Conservation (phyloP, 2,797 vertebrate genomes). For the Poecilia picta region DNA sequence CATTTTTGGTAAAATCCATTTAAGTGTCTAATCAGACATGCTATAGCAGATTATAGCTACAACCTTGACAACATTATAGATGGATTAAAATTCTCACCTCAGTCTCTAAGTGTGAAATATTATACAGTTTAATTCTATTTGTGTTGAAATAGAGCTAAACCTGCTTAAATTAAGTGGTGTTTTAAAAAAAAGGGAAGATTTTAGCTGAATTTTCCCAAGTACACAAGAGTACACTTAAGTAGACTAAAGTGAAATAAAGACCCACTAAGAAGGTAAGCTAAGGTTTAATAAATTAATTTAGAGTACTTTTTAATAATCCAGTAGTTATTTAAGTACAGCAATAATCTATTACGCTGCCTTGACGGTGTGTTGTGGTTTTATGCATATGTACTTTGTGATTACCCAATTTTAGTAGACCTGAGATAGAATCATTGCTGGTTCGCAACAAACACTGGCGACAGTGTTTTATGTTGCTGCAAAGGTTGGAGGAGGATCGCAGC, state of each 20-base stretch:
- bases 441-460: not conserved
- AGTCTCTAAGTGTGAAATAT: not conserved
- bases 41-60: not conserved
- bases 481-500: not conserved
- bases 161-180: not conserved
- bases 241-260: not conserved
- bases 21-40: not conserved
- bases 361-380: not conserved
- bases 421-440: not conserved
- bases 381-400: not conserved
- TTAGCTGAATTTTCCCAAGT: not conserved
- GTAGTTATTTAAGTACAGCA: not conserved
- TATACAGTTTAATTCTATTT: not conserved
- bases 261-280: not conserved
- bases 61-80: not conserved
- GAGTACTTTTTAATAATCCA: not conserved
- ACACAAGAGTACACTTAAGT: not conserved
- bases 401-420: not conserved
- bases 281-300: not conserved
- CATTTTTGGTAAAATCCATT: not conserved
- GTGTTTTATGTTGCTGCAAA: slow-evolving; percentile 9
- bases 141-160: not conserved
- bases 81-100: not conserved
- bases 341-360: not conserved
- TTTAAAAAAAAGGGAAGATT: not conserved